Base-by-base conservation (phyloP, 2,888 invertebrate species). In the Tetragonisca angustula region DNA sequence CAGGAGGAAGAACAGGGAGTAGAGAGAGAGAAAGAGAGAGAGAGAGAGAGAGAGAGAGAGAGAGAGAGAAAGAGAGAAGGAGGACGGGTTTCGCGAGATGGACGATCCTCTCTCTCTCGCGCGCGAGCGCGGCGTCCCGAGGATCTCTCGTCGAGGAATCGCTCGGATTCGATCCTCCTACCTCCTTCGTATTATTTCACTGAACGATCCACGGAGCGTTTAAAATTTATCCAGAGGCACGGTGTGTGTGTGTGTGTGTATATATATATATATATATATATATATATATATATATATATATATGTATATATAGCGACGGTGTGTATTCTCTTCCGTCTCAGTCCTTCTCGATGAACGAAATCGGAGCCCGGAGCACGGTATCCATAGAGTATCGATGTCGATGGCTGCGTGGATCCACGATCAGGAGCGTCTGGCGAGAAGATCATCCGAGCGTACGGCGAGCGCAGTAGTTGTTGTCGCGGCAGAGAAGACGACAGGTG, bases 401-500 rank as follows among this genome's bases (percentile, higher is more conserved):
- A 43, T n/a, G 19, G 21, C 15, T 27, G 50, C 24, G 72, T 17
- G 59, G 79, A 75, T 79, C 49, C 52, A 59, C 61, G 82, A 76
- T 84, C 82, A 76, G 61, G 59, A 85, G 64, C 62, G 68, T 56
- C 69, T 32, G 15, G 24, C 59, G 65, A 67, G 67, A 65, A 36
- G 73, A 65, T 84, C 36, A 54, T 72, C 75, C 76, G 72, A 67
- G 74, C 50, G 80, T 24, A 73, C 70, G 78, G n/a, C n/a, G 68
- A 32, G 24, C 72, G 65, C 9, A 43, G 43, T 61, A 64, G 72
- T 62, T 76, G 72, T 62, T 76, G 83, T 79, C 81, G 79, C 86
- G 86, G 24, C 73, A 67, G 54, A 81, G 79, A 80, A 69, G 69
- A 78, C 86, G 86, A 87, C 89, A 89, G 89, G 89, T 89, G 89